Conservation (phyloP, 2,113 vertebrate genomes). For the Malurus elegans region DNA sequence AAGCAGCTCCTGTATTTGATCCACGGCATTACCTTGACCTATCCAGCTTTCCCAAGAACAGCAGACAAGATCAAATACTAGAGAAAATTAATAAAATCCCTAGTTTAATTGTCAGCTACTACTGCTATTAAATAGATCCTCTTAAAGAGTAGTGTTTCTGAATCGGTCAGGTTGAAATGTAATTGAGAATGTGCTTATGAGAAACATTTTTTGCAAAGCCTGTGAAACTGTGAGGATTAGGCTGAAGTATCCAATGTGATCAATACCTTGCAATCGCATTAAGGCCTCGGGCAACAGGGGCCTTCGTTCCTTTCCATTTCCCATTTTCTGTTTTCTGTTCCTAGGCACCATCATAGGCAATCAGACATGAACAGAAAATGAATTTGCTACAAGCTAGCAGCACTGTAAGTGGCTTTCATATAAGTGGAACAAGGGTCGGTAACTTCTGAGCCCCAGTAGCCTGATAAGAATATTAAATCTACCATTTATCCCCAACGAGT, state of each 20-base stretch:
- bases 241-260: background rate
- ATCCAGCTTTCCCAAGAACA: background rate
- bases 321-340: slow-evolving; percentile 35
- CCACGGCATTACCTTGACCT: background rate
- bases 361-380: slow-evolving; percentile 32
- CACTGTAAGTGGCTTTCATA: slow-evolving; percentile 52
- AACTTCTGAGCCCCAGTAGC: slow-evolving; percentile 6
- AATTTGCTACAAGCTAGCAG: slow-evolving; percentile 49
- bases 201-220: slow-evolving; percentile 17
- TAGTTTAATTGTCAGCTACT: background rate
- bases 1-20: background rate
- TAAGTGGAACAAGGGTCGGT: slow-evolving; percentile 38
- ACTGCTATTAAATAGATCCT: background rate
- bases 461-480: slow-evolving; percentile 61
- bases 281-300: background rate
- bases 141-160: background rate
- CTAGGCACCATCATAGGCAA: slow-evolving; percentile 12
- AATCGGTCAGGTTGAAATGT: background rate
- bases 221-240: slow-evolving; percentile 38
- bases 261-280: slow-evolving; percentile 33
- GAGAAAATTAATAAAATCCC: background rate
- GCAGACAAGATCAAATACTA: background rate
- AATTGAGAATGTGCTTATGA: slow-evolving; percentile 42
- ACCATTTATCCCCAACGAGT: slow-evolving; percentile 47
- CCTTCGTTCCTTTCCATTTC: background rate